Conservation (phyloP, 1,140 invertebrate species). For the Diorhabda carinulata region DNA sequence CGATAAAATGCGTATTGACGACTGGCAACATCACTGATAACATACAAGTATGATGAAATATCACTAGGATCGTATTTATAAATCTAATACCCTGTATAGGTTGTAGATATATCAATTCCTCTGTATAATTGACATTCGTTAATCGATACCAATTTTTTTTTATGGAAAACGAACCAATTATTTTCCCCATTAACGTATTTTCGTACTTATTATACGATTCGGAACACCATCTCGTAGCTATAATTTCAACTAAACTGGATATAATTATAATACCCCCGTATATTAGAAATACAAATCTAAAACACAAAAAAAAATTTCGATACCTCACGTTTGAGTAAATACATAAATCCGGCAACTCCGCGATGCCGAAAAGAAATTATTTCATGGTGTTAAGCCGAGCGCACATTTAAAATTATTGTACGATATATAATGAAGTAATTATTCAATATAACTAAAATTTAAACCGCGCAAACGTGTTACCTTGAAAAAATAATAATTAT, state of each 20-base stretch:
- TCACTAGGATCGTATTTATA: slow-evolving; percentile 29
- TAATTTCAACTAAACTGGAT: slow-evolving; percentile 18
- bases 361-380: no score
- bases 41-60: slow-evolving; percentile 29
- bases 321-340: no score
- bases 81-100: slow-evolving; percentile 35
- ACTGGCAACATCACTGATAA: slow-evolving; percentile 19
- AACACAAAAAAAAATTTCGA: slow-evolving; percentile 10
- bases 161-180: slow-evolving; percentile 28
- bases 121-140: slow-evolving; percentile 23
- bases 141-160: slow-evolving; percentile 29
- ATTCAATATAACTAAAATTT: no score
- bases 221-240: slow-evolving; percentile 9
- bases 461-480: no score
- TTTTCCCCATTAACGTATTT: slow-evolving; percentile 9
- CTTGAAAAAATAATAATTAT: no score
- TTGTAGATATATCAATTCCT: slow-evolving; percentile 26
- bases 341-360: no score
- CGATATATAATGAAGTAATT: no score
- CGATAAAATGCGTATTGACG: slow-evolving; percentile 27
- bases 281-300: slow-evolving; percentile 21
- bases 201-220: slow-evolving; percentile 15
- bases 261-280: slow-evolving; percentile 21
- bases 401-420: no score
- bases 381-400: no score